phyloP scores from a whole-genome alignment of 2,797 vertebrate species.

The Lerista edwardsae region DNA sequence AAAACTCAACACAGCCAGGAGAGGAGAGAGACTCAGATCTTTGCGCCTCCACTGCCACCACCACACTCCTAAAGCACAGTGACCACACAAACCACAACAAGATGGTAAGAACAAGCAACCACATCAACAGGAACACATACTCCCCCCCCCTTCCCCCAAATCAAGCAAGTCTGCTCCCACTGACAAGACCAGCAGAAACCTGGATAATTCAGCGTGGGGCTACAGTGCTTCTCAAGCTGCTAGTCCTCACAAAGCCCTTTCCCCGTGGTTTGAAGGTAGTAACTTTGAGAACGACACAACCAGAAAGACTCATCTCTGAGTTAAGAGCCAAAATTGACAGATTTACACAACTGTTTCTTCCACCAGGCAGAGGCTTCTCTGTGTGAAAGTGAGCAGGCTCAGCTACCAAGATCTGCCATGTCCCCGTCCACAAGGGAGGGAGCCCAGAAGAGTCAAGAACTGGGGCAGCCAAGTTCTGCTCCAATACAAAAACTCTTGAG shows the following conservation, averaged over 20 bases:
- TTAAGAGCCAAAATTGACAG: not conserved
- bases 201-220: not conserved
- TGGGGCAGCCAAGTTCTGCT: not conserved
- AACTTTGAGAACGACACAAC: not conserved
- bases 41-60: not conserved
- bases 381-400: not conserved
- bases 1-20: too few relatives aligned
- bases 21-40: not conserved
- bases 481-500: not conserved
- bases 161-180: not conserved
- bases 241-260: not conserved
- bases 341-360: not conserved
- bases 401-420: not conserved
- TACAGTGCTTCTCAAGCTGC: not conserved
- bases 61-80: not conserved
- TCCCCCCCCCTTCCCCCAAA: not conserved
- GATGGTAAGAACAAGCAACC: not conserved
- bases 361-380: not conserved
- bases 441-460: not conserved
- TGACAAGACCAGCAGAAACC: not conserved
- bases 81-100: not conserved
- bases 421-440: not conserved
- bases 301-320: too few relatives aligned
- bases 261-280: not conserved
- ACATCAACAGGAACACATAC: not conserved